Evolutionary conservation across 1,140 invertebrate genomes (phyloP).

Genomic region (Drosophila watanabei): DNA sequence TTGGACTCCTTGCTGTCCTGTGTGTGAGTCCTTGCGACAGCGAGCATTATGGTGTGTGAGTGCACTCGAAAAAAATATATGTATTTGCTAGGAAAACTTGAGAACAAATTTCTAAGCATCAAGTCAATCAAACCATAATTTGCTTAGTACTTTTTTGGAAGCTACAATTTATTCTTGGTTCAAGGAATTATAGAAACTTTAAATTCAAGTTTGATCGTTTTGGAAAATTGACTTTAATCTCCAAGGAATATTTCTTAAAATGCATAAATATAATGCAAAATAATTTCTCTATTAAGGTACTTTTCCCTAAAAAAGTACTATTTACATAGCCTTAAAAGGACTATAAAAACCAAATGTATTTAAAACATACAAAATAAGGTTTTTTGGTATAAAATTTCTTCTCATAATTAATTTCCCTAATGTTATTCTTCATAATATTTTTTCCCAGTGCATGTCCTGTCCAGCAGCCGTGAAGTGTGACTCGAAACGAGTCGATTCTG

Average conservation of each 20-base stretch:
- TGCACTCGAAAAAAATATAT: constrained; percentile 18
- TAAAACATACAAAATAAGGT: too few relatives aligned
- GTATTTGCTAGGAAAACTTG: background rate
- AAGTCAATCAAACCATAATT: background rate
- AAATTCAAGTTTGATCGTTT: background rate
- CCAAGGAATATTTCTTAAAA: too few relatives aligned
- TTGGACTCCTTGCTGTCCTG: constrained; percentile 40
- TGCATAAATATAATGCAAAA: too few relatives aligned
- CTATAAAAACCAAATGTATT: too few relatives aligned
- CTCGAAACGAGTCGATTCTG: constrained; percentile 38
- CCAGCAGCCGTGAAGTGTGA: constrained; percentile 57
- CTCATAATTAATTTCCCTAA: background rate
- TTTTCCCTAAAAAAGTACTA: too few relatives aligned
- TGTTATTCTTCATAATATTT: background rate
- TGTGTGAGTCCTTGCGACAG: constrained; percentile 37
- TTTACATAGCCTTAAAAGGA: too few relatives aligned
- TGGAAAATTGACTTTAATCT: too few relatives aligned
- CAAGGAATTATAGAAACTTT: background rate
- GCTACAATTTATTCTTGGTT: background rate
- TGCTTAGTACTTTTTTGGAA: too few relatives aligned
- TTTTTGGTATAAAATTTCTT: background rate
- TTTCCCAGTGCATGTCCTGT: constrained; percentile 19
- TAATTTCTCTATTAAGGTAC: too few relatives aligned
- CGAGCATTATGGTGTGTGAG: background rate
- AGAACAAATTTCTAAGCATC: background rate